Conservation (phyloP, 2,888 invertebrate genomes). For the Mechanitis mazaeus region DNA sequence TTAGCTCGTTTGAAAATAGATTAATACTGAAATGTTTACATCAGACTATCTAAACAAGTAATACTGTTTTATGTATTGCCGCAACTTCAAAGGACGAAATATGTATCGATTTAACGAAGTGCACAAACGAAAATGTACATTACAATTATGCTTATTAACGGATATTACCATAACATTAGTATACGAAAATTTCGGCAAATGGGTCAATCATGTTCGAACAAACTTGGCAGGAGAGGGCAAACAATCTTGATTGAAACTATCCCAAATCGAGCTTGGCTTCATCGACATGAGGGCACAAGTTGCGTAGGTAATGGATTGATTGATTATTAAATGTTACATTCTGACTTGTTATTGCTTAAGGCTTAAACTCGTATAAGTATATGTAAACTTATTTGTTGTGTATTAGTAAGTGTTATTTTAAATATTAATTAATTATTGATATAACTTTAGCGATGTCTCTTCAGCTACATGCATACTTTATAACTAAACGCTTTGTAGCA, state of each 20-base stretch:
- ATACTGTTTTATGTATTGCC: conserved; percentile 3
- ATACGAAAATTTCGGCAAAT: conserved; percentile 34
- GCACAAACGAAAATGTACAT: not conserved
- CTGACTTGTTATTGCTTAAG: conserved; percentile 1
- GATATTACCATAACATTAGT: conserved; percentile 14
- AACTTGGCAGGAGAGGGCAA: conserved; percentile 56
- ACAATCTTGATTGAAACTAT: conserved; percentile 66
- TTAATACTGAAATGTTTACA: not conserved
- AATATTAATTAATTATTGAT: too few relatives aligned
- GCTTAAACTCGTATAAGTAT: too few relatives aligned
- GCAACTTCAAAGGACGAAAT: not conserved
- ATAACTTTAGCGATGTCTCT: too few relatives aligned
- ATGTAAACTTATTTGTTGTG: too few relatives aligned
- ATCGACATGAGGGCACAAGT: conserved; percentile 33
- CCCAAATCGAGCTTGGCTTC: conserved; percentile 55
- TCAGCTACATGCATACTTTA: too few relatives aligned
- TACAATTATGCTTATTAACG: conserved; percentile 9
- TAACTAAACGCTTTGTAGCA: too few relatives aligned
- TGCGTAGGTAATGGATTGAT: conserved; percentile 35
- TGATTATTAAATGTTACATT: conserved; percentile 26
- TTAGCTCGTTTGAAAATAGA: not conserved
- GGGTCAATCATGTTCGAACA: conserved; percentile 46
- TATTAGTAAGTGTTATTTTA: too few relatives aligned
- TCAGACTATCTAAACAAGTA: not conserved
- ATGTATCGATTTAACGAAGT: conserved; percentile 2